phyloP scores from a whole-genome alignment of 2,113 vertebrate genomes.

The Spea bombifrons region DNA sequence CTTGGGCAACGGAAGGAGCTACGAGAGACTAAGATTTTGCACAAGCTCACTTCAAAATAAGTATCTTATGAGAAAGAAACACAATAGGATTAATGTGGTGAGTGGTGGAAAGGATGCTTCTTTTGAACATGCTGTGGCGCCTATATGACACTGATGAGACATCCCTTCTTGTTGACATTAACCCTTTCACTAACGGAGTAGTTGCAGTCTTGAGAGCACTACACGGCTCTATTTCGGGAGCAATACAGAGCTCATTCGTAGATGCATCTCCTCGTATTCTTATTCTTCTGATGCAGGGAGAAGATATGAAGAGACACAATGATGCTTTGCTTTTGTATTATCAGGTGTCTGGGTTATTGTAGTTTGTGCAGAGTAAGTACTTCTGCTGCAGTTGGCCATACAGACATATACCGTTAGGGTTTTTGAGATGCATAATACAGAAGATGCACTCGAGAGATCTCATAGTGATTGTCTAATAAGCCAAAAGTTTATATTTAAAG shows the following conservation, averaged over 20 bases:
- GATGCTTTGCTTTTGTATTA: background rate
- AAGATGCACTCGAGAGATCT: too few relatives aligned
- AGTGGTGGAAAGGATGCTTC: background rate
- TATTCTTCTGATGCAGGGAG: too few relatives aligned
- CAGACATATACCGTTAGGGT: too few relatives aligned
- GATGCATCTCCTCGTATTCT: background rate
- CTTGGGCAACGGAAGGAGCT: background rate
- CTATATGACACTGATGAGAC: background rate
- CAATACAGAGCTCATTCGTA: background rate
- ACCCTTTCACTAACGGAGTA: background rate
- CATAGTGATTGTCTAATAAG: too few relatives aligned
- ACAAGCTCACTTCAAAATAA: slow-evolving; percentile 11
- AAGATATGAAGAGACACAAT: too few relatives aligned
- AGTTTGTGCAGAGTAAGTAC: background rate
- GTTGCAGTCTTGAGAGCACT: background rate
- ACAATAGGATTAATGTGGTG: background rate
- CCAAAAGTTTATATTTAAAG: too few relatives aligned
- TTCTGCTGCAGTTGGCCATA: too few relatives aligned
- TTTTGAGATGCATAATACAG: too few relatives aligned
- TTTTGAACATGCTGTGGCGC: background rate
- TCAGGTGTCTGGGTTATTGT: background rate
- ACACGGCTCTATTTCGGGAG: background rate
- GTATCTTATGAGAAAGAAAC: background rate
- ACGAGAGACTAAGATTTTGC: background rate
- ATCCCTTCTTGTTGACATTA: slow-evolving; percentile 23